These are phyloP conservation scores for Noctua janthe DNA, from an alignment of 2,888 invertebrate genomes.

Conservation along the genomic window DNA sequence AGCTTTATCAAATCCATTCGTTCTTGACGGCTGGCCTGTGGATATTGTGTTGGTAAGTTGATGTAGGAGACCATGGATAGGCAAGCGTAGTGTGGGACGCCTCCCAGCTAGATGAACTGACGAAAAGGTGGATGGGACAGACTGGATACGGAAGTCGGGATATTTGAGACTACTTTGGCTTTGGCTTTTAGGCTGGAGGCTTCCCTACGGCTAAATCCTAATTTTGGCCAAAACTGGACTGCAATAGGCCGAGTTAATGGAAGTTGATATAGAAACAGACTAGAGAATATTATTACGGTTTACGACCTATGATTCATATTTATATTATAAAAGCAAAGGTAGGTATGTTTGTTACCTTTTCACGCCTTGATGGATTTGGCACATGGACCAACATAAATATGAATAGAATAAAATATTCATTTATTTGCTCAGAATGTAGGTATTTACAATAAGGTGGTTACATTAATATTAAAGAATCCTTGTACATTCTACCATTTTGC, in stretches of 20 bases:
- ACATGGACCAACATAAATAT: background rate
- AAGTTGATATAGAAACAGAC: background rate
- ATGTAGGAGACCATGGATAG: background rate
- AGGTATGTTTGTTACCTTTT: background rate
- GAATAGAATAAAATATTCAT: no score
- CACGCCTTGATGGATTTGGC: background rate
- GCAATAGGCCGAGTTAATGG: background rate
- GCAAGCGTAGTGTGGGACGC: background rate
- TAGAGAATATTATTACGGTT: background rate
- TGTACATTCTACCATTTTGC: no score
- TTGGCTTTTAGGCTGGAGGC: no score
- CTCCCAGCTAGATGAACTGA: background rate
- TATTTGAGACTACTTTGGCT: no score
- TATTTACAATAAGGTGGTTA: no score
- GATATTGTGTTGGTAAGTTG: background rate
- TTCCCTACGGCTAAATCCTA: no score
- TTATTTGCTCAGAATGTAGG: no score
- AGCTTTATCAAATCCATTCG: constrained; percentile 84
- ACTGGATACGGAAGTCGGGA: background rate
- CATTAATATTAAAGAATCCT: no score
- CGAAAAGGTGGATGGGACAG: background rate
- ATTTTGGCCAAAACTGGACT: background rate
- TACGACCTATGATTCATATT: no score
- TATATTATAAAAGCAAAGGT: no score
- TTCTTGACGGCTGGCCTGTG: constrained; percentile 79